These are phyloP conservation scores for Dicyrtoma fusca DNA, from an alignment of 2,888 invertebrate genomes.

Conservation along the genomic window DNA sequence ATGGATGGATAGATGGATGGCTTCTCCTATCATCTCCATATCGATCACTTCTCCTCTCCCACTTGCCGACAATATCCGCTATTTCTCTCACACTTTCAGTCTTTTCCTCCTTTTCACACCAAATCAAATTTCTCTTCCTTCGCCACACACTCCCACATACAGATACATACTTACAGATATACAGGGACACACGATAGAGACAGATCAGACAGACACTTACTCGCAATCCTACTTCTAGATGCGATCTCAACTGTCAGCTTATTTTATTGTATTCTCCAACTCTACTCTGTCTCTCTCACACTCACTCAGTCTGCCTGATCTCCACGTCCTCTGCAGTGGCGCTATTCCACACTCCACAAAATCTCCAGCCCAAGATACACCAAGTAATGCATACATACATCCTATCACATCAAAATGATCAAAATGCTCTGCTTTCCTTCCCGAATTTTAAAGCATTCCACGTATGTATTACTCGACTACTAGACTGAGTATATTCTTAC, in stretches of 20 bases:
- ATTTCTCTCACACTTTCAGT: constrained; percentile 41
- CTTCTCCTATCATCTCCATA: constrained; percentile 44
- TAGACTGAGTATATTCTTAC: no score
- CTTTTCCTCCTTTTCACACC: constrained; percentile 12
- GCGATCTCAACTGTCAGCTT: constrained; percentile 8
- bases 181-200: no score
- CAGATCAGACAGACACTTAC: no score
- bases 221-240: no score
- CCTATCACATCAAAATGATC: no score
- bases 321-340: neutral
- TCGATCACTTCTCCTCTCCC: constrained; percentile 43
- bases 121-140: constrained; percentile 36
- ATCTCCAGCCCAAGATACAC: neutral
- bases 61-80: constrained; percentile 38
- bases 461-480: no score
- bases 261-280: constrained; percentile 1
- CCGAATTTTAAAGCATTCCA: no score
- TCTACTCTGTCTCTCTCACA: neutral
- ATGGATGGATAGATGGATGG: constrained; percentile 12
- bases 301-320: neutral
- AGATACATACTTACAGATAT: no score
- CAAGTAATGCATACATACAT: no score
- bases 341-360: neutral
- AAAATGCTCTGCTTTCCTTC: no score
- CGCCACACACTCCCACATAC: neutral